These are phyloP conservation scores for Manacus vitellinus DNA, from an alignment of 2,113 vertebrate species.

Conservation along the genomic window DNA sequence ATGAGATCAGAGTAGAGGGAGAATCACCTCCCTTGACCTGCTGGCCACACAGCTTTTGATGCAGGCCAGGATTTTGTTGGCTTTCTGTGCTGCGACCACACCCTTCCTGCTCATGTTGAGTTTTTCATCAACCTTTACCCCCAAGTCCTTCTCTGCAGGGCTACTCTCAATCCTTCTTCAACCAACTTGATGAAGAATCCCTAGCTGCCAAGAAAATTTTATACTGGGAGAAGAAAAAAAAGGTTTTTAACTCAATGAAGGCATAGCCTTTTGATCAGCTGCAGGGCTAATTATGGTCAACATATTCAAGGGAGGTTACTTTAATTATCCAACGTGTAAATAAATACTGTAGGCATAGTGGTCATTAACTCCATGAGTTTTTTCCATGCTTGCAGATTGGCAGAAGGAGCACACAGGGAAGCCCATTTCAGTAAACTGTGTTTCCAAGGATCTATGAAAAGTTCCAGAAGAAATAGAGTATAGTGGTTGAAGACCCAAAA, in stretches of 20 bases:
- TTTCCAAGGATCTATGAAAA: background rate
- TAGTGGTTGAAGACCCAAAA: background rate
- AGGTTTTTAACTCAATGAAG: background rate
- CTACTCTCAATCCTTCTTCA: background rate
- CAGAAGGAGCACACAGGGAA: background rate
- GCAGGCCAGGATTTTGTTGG: background rate
- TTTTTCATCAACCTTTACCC: background rate
- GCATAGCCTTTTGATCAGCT: background rate
- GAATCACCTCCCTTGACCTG: background rate
- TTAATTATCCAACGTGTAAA: background rate
- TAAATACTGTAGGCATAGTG: background rate
- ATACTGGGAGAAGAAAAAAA: background rate
- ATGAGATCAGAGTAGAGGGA: background rate
- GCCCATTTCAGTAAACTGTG: background rate
- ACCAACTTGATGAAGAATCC: background rate
- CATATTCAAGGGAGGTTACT: background rate
- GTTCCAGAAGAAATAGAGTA: background rate
- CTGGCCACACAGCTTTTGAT: background rate
- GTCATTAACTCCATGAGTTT: background rate
- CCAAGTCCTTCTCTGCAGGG: background rate
- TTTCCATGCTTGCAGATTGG: background rate
- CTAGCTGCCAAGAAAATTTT: background rate
- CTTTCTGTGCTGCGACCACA: background rate
- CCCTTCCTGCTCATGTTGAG: background rate
- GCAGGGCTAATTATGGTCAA: background rate